phyloP scores from a whole-genome alignment of 2,888 invertebrate species.

The Tinea semifulvella region DNA sequence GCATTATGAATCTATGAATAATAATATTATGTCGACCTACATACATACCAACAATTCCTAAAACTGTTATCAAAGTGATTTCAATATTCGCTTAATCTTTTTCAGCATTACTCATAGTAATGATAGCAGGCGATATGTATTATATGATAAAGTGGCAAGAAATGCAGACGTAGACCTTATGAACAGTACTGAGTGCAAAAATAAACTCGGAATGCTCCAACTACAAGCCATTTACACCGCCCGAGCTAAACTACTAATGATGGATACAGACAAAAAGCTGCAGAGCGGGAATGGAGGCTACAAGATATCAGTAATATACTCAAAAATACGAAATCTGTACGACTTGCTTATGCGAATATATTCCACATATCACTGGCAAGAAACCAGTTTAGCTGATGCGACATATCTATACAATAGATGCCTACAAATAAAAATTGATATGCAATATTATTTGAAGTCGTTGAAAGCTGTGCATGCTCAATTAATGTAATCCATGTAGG shows the following conservation, averaged over 20 bases:
- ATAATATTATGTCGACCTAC: too few species aligned
- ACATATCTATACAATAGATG: background rate
- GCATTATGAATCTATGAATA: too few species aligned
- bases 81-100: background rate
- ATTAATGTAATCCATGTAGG: too few species aligned
- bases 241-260: background rate
- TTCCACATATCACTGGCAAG: background rate
- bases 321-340: background rate
- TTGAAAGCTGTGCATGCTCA: too few species aligned
- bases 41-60: too few species aligned
- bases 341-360: background rate
- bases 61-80: too few species aligned
- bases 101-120: too few species aligned
- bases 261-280: background rate
- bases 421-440: background rate
- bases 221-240: constrained; percentile 12
- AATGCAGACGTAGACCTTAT: background rate
- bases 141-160: too few species aligned
- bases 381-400: background rate
- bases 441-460: background rate
- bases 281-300: background rate
- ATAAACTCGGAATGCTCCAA: constrained; percentile 1
- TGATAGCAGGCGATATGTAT: too few species aligned
- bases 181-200: background rate
- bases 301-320: background rate